These are phyloP conservation scores for Drosophila dunni DNA, from an alignment of 1,140 invertebrate species.

Conservation along the genomic window DNA sequence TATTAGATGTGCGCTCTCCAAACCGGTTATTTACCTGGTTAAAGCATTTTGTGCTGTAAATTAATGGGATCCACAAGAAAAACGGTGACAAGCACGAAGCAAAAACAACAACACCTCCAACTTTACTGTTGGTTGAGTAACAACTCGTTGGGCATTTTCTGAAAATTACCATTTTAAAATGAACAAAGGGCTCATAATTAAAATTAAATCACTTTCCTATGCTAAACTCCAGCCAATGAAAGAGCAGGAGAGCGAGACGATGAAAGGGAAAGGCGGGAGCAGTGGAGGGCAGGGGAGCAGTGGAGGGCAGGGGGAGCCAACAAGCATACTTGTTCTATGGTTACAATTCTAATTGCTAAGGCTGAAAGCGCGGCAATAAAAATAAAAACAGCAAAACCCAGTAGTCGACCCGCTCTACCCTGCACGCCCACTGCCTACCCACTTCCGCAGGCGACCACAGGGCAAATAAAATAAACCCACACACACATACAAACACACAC, in stretches of 20 bases:
- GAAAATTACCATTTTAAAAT: slow-evolving; percentile 61
- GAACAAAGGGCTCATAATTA: slow-evolving; percentile 49
- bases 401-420: neutral
- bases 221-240: slow-evolving; percentile 20
- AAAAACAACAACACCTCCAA: slow-evolving; percentile 13
- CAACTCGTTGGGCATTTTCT: slow-evolving; percentile 25
- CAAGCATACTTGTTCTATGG: slow-evolving; percentile 29
- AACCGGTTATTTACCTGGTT: slow-evolving; percentile 60
- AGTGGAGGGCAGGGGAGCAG: neutral
- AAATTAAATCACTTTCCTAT: slow-evolving; percentile 56
- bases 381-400: slow-evolving; percentile 12
- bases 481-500: neutral
- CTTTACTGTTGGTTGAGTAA: slow-evolving; percentile 36
- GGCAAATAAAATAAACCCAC: slow-evolving; percentile 29
- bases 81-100: slow-evolving; percentile 49
- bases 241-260: slow-evolving; percentile 4
- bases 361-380: slow-evolving; percentile 23
- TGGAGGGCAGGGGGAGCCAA: neutral
- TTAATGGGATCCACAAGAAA: slow-evolving; percentile 66
- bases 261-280: neutral
- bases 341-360: slow-evolving; percentile 33
- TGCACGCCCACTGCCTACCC: neutral
- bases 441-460: slow-evolving; percentile 27
- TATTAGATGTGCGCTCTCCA: slow-evolving; percentile 74
- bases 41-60: slow-evolving; percentile 58